Percentiles rank a stretch among this genome's conserved stretches.
Evolutionary conservation across 2,797 vertebrate genomes (phyloP).

Genomic region (Crocodylus rhombifer): DNA sequence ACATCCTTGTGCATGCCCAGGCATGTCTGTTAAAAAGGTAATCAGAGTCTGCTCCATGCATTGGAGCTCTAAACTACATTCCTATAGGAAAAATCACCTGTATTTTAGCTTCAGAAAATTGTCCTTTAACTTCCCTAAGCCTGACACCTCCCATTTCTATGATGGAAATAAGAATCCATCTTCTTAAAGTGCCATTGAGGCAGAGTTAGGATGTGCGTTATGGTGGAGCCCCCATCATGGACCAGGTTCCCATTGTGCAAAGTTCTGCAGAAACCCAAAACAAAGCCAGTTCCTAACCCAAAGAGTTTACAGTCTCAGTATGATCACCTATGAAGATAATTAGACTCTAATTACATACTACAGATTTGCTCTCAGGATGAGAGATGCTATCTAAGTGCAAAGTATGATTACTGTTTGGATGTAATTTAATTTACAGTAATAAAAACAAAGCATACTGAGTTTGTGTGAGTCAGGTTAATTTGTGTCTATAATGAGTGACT

Average conservation of each 20-base stretch:
- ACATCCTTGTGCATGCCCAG: not conserved
- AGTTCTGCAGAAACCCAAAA: not conserved
- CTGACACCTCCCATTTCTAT: not conserved
- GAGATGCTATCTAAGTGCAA: not conserved
- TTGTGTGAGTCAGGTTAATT: slow-evolving; percentile 30
- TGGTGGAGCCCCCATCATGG: not conserved
- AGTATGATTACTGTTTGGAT: not conserved
- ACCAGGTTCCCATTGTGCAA: not conserved
- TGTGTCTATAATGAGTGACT: not conserved
- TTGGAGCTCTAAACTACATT: not conserved
- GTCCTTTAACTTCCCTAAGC: not conserved
- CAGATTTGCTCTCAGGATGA: not conserved
- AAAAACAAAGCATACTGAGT: not conserved
- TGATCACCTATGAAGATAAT: not conserved
- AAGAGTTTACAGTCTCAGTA: not conserved
- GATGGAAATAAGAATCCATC: fast-evolving
- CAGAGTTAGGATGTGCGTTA: not conserved
- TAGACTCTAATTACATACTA: fast-evolving
- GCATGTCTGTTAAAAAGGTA: not conserved
- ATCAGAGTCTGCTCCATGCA: not conserved
- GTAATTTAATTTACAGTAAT: not conserved
- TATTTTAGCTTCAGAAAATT: not conserved
- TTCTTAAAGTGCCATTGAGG: not conserved
- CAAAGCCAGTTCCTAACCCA: not conserved
- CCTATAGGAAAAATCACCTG: not conserved